A percentile compares a stretch with the other conserved stretches of the same genome.
Conservation (phyloP, 2,113 vertebrate species). For the Camelus dromedarius region DNA sequence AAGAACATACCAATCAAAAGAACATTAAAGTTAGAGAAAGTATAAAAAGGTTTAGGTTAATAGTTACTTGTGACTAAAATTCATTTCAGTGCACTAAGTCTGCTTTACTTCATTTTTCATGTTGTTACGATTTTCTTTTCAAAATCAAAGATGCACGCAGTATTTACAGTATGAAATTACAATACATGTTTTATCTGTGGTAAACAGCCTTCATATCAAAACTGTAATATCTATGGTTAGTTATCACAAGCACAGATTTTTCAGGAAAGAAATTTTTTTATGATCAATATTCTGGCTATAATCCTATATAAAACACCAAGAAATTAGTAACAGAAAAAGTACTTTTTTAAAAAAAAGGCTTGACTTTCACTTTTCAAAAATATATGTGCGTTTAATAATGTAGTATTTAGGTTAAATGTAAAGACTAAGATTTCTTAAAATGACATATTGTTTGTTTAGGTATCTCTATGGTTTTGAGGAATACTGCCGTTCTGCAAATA, state of each 20-base stretch:
- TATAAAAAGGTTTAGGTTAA: constrained; percentile 8
- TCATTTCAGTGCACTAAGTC: not conserved
- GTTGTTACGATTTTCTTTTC: constrained; percentile 8
- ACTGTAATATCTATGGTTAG: not conserved
- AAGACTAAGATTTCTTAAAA: constrained; percentile 44
- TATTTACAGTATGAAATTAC: not conserved
- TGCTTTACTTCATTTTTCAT: not conserved
- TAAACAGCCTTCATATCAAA: not conserved
- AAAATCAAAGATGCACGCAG: not conserved
- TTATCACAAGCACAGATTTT: not conserved
- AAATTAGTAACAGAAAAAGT: constrained; percentile 39
- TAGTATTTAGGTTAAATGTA: not conserved
- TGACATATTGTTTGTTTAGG: constrained; percentile 83
- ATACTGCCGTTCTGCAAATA: constrained; percentile 96
- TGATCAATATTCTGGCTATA: constrained; percentile 25
- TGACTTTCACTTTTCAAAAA: not conserved
- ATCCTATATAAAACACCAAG: not conserved
- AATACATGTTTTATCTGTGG: not conserved
- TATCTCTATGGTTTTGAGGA: constrained; percentile 99
- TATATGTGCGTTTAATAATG: not conserved
- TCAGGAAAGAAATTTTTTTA: constrained; percentile 22
- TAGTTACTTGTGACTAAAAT: not conserved
- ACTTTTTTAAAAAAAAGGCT: not conserved
- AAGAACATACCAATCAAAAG: not conserved
- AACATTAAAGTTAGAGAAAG: constrained; percentile 15